phyloP scores from a whole-genome alignment of 2,113 vertebrate species.

The Numenius arquata region DNA sequence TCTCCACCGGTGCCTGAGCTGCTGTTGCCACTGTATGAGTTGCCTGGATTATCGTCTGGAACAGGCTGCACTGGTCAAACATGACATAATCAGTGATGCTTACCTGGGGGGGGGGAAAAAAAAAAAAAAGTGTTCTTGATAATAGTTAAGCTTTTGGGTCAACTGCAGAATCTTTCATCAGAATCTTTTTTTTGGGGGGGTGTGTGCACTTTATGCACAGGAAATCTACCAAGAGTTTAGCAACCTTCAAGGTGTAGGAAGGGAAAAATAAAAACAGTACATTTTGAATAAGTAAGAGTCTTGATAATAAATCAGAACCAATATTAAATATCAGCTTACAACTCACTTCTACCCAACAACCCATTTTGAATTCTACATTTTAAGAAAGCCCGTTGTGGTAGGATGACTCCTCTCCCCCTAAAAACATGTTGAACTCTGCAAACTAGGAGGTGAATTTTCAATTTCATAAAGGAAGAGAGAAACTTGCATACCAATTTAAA shows the following conservation, averaged over 20 bases:
- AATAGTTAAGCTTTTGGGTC: background rate
- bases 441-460: background rate
- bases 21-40: constrained; percentile 90
- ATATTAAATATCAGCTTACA: background rate
- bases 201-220: background rate
- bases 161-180: background rate
- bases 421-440: background rate
- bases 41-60: constrained; percentile 93
- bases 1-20: constrained; percentile 90
- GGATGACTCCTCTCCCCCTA: background rate
- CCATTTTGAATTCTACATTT: background rate
- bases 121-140: background rate
- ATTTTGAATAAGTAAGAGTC: background rate
- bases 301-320: background rate
- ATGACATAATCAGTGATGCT: constrained; percentile 97
- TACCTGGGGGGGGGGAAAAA: constrained; percentile 73
- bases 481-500: background rate
- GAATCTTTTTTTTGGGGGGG: background rate
- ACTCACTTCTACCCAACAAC: background rate
- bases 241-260: background rate
- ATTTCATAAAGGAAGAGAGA: background rate
- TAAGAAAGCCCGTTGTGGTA: background rate
- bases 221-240: background rate
- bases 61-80: constrained; percentile 92
- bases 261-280: background rate